phyloP scores from a whole-genome alignment of 2,888 invertebrate species.

The Alcis repandata region DNA sequence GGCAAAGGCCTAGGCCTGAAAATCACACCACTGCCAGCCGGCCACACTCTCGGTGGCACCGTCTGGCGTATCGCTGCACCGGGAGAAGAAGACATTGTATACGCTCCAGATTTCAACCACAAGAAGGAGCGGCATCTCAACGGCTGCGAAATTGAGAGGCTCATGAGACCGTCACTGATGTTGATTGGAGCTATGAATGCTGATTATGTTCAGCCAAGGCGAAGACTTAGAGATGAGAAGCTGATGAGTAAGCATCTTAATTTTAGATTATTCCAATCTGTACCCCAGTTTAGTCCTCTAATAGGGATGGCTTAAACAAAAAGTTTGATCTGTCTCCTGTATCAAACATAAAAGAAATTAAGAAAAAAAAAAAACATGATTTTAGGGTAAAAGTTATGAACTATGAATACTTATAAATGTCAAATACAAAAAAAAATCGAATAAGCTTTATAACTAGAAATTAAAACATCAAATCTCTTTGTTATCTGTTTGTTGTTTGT shows the following conservation, averaged over 20 bases:
- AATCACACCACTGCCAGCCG: constrained; percentile 97
- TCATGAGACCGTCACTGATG: constrained; percentile 96
- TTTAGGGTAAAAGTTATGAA: too few relatives aligned
- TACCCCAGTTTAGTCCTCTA: too few relatives aligned
- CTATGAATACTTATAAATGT: too few relatives aligned
- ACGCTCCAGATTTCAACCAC: constrained; percentile 99
- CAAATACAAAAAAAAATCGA: too few relatives aligned
- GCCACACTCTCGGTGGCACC: constrained; percentile 99
- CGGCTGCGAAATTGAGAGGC: constrained; percentile 96
- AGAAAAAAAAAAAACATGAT: too few relatives aligned
- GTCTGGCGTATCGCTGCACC: constrained; percentile 99
- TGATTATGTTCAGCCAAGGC: constrained; percentile 95
- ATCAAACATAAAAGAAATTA: too few relatives aligned
- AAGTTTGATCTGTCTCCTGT: too few relatives aligned
- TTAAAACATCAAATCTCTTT: too few relatives aligned
- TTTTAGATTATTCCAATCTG: too few relatives aligned
- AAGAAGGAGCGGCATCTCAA: constrained; percentile 99
- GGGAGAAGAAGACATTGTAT: constrained; percentile 99
- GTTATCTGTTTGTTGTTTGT: too few relatives aligned
- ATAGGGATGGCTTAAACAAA: too few relatives aligned
- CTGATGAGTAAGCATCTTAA: constrained; percentile 92
- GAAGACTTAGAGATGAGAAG: constrained; percentile 97
- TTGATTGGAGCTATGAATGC: constrained; percentile 99
- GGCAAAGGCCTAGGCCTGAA: constrained; percentile 98
- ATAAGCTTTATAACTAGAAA: too few relatives aligned